phyloP scores from a whole-genome alignment of 2,888 invertebrate genomes.

The Dicyrtomina minuta region DNA sequence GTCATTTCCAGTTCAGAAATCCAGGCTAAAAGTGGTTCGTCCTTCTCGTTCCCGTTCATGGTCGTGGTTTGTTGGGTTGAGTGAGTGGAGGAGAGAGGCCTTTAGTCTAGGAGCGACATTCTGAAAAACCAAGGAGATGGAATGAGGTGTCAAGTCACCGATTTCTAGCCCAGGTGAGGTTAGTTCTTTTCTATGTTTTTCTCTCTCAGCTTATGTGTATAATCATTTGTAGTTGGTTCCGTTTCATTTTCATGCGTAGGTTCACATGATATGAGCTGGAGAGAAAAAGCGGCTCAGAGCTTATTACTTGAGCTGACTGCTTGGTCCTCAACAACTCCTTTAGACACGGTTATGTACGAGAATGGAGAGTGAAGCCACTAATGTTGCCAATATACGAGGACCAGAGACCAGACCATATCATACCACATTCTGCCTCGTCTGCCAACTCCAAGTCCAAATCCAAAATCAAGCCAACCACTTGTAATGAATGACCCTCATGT shows the following conservation, averaged over 20 bases:
- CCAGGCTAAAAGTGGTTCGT: constrained; percentile 12
- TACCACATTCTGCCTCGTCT: not conserved
- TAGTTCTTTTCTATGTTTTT: constrained; percentile 11
- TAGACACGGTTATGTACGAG: not conserved
- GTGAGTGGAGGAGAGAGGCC: not conserved
- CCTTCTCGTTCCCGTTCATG: too few species aligned
- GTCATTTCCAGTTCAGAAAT: too few species aligned
- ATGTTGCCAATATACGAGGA: too few species aligned
- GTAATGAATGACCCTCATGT: constrained; percentile 26
- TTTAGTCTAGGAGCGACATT: constrained; percentile 2
- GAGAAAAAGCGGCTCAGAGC: not conserved
- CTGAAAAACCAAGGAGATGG: constrained; percentile 22
- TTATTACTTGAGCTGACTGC: too few species aligned
- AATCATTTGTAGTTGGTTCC: too few species aligned
- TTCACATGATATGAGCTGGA: constrained; percentile 1
- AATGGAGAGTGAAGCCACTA: too few species aligned
- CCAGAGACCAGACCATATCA: too few species aligned
- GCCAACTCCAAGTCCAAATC: constrained; percentile 3
- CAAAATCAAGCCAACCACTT: not conserved
- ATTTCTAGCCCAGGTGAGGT: constrained; percentile 27
- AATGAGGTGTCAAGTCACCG: constrained; percentile 37
- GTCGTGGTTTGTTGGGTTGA: too few species aligned
- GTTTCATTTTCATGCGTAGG: constrained; percentile 2
- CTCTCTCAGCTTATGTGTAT: too few species aligned
- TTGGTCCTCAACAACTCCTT: too few species aligned